Percentiles rank a stretch among this genome's conserved stretches.
Evolutionary conservation across 2,113 vertebrate genomes (phyloP).

Genomic region (Sander vitreus): DNA sequence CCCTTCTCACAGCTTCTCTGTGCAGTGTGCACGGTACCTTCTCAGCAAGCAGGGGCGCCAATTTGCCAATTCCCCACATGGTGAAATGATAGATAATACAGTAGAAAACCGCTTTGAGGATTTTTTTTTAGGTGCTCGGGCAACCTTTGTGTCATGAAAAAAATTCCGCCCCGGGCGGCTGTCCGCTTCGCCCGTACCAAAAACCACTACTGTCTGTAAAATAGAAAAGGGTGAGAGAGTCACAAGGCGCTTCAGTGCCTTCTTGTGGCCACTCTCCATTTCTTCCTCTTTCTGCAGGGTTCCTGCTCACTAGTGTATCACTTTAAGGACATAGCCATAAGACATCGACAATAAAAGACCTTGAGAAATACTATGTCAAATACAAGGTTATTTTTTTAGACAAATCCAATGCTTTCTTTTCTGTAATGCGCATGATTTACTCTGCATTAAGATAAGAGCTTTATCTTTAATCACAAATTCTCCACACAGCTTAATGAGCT

Average conservation of each 20-base stretch:
- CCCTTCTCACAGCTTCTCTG: too few relatives aligned
- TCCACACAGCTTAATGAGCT: conserved; percentile 13
- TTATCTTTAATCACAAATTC: conserved; percentile 28
- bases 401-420: background rate
- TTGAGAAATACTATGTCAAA: conserved; percentile 19
- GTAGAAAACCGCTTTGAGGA: too few relatives aligned
- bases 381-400: conserved; percentile 1
- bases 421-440: conserved; percentile 4
- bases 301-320: conserved; percentile 7
- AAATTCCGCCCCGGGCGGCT: too few relatives aligned
- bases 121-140: too few relatives aligned
- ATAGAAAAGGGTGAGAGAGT: background rate
- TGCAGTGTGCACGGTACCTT: too few relatives aligned
- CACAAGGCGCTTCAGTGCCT: conserved; percentile 73
- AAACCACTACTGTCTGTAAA: background rate
- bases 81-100: too few relatives aligned
- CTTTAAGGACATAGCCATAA: background rate
- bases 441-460: conserved; percentile 19
- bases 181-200: too few relatives aligned
- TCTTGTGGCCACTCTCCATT: conserved; percentile 71
- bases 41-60: too few relatives aligned
- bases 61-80: too few relatives aligned
- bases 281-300: conserved; percentile 2
- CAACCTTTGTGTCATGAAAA: too few relatives aligned
- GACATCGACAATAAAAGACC: background rate